A percentile compares a stretch with the other conserved stretches of the same genome.
Evolutionary conservation across 2,797 vertebrate species (phyloP).

Genomic region (Syngnathus acus): DNA sequence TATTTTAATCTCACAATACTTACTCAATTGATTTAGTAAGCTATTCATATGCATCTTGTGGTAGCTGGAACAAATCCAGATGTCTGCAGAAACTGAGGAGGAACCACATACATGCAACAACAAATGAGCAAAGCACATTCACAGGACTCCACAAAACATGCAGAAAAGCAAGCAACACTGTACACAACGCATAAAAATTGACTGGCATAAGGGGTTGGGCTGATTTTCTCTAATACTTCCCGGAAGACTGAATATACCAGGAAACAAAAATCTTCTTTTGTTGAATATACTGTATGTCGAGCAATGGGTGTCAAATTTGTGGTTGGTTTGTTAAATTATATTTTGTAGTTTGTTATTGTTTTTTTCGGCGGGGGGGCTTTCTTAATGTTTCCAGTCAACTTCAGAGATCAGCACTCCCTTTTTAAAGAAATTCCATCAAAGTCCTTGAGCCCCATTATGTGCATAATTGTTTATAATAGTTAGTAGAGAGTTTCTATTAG

Average conservation of each 20-base stretch:
- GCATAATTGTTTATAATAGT: background rate
- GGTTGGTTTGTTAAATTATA: background rate
- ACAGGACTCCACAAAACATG: slow-evolving; percentile 20
- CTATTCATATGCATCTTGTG: slow-evolving; percentile 74
- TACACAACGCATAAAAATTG: slow-evolving; percentile 5
- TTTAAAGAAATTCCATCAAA: background rate
- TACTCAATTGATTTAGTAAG: slow-evolving; percentile 72
- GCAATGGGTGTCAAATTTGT: background rate
- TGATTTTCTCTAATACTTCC: background rate
- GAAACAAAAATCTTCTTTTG: background rate
- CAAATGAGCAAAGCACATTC: slow-evolving; percentile 36
- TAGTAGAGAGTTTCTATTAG: background rate
- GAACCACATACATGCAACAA: slow-evolving; percentile 52
- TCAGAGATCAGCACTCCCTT: background rate
- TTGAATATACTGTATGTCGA: background rate
- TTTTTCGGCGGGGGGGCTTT: background rate
- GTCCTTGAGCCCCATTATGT: background rate
- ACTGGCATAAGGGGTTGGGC: background rate
- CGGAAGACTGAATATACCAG: background rate
- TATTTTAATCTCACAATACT: slow-evolving; percentile 45
- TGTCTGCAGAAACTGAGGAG: slow-evolving; percentile 48
- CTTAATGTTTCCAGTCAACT: background rate
- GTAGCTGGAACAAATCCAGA: slow-evolving; percentile 42
- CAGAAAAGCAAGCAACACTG: slow-evolving; percentile 14
- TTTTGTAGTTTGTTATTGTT: background rate